A percentile compares a stretch with the other conserved stretches of the same genome.
Conservation (phyloP, 2,797 vertebrate genomes). For the Hoplostethus mediterraneus region DNA sequence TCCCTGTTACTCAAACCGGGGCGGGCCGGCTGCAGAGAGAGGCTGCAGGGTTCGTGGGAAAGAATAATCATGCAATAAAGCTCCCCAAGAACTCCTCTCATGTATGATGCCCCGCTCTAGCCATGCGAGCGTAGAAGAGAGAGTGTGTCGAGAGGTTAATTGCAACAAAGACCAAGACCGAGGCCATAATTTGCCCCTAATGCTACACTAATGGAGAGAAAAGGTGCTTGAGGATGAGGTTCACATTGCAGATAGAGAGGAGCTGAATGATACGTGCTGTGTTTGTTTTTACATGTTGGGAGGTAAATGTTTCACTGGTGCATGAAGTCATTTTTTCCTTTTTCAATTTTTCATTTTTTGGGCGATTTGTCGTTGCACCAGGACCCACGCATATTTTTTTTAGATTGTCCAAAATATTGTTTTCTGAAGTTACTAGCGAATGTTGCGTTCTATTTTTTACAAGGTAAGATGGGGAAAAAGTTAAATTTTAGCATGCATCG, state of each 20-base stretch:
- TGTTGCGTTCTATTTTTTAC: too few species aligned
- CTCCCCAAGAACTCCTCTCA: conserved; percentile 79
- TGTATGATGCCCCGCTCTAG: conserved; percentile 41
- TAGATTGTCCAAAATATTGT: background rate
- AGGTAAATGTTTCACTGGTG: background rate
- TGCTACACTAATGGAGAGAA: conserved; percentile 79
- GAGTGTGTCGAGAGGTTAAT: conserved; percentile 84
- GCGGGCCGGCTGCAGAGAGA: conserved; percentile 41
- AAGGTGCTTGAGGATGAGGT: conserved; percentile 71
- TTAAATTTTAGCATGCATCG: background rate
- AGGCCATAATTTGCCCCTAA: conserved; percentile 81
- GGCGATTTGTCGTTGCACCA: background rate
- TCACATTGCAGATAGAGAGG: conserved; percentile 62
- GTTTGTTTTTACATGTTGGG: too few species aligned
- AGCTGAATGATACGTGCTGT: background rate
- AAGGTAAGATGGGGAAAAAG: background rate
- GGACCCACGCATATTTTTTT: background rate
- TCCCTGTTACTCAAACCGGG: conserved; percentile 70
- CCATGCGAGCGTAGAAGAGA: conserved; percentile 47
- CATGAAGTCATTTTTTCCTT: background rate
- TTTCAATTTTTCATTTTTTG: background rate
- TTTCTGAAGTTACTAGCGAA: too few species aligned
- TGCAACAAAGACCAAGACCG: conserved; percentile 82
- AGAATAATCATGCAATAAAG: conserved; percentile 64
- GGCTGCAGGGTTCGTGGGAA: conserved; percentile 62